Conservation (phyloP, 2,888 invertebrate species). For the Leptarthrus brevirostris region DNA sequence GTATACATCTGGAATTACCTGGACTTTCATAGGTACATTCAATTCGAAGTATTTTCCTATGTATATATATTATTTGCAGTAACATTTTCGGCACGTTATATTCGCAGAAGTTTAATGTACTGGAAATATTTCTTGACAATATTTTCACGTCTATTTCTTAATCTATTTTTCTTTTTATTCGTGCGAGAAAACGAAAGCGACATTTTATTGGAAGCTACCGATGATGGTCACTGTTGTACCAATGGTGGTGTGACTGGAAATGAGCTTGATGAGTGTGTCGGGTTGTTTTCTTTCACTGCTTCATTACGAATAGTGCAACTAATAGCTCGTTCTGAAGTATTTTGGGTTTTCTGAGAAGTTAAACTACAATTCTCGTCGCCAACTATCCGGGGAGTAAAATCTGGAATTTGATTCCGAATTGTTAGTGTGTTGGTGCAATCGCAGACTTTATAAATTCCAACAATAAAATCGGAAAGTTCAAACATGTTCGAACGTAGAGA, state of each 20-base stretch:
- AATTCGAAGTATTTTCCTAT: no score
- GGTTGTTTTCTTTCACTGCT: slow-evolving; percentile 11
- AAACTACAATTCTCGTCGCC: background rate
- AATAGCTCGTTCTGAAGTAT: background rate
- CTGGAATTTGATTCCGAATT: slow-evolving; percentile 62
- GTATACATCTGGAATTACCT: no score
- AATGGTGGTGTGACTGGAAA: background rate
- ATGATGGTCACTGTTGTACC: background rate
- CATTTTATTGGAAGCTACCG: no score
- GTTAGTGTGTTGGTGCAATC: slow-evolving; percentile 87
- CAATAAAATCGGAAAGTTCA: slow-evolving; percentile 88
- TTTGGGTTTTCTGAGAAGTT: background rate
- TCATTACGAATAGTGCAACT: slow-evolving; percentile 6
- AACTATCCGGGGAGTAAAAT: background rate
- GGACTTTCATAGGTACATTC: no score
- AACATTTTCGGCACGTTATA: no score
- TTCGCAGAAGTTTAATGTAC: no score
- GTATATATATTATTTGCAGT: no score
- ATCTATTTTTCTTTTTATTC: no score
- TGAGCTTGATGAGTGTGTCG: background rate
- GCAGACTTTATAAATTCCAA: slow-evolving; percentile 95
- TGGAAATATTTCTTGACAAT: no score
- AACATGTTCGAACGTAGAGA: slow-evolving; percentile 98
- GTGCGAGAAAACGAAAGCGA: no score
- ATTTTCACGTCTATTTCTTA: no score